phyloP scores from a whole-genome alignment of 2,797 vertebrate genomes.

The Sarcophilus harrisii region DNA sequence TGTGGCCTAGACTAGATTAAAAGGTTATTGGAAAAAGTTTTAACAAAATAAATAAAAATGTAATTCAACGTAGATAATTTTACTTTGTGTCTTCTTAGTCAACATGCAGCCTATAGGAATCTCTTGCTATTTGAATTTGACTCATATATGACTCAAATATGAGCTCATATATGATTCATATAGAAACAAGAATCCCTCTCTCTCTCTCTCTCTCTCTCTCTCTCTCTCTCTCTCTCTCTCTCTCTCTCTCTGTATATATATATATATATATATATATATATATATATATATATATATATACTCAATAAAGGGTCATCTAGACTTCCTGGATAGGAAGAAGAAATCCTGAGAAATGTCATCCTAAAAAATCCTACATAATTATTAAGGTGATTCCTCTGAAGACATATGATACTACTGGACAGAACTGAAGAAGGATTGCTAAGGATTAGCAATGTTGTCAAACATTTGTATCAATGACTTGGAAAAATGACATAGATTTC shows the following conservation, averaged over 20 bases:
- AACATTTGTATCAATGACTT: constrained; percentile 7
- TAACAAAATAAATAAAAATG: background rate
- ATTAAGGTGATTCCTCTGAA: background rate
- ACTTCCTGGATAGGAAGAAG: background rate
- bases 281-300: no score
- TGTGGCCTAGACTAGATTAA: background rate
- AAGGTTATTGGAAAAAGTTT: background rate
- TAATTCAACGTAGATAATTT: background rate
- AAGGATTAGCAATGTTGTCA: background rate
- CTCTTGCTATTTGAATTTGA: background rate
- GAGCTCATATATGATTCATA: background rate
- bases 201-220: no score
- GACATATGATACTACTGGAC: background rate
- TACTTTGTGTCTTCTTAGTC: background rate
- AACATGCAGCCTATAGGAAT: background rate
- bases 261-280: no score
- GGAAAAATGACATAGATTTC: background rate
- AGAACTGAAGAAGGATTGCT: background rate
- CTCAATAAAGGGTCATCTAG: background rate
- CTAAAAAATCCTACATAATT: background rate
- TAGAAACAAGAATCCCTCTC: background rate
- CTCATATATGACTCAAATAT: no score
- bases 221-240: no score
- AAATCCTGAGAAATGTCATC: background rate
- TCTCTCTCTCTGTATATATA: no score